These are phyloP conservation scores for Hepsetus odoe DNA, from an alignment of 2,113 vertebrate genomes.

Conservation along the genomic window DNA sequence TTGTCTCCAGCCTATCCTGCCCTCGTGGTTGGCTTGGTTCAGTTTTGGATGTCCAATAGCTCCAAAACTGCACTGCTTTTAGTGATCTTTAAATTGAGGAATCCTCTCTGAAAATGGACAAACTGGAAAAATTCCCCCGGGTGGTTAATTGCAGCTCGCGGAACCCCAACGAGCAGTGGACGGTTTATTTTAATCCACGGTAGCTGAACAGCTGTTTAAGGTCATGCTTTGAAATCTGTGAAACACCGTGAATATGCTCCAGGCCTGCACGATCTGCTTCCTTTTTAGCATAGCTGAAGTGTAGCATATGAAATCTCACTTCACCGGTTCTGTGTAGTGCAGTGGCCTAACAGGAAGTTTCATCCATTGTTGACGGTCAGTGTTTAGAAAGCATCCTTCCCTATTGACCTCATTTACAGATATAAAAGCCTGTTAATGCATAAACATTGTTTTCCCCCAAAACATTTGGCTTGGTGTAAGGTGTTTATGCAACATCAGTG, in stretches of 20 bases:
- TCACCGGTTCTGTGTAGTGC: not conserved
- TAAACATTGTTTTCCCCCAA: no score
- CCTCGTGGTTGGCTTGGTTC: not conserved
- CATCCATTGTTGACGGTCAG: not conserved
- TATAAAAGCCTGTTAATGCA: not conserved
- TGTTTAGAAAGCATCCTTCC: conserved; percentile 9
- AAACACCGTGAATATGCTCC: not conserved
- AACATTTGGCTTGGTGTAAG: no score
- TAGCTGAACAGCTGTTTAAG: not conserved
- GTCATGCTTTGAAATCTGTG: no score
- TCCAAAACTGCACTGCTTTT: not conserved
- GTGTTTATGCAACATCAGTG: no score
- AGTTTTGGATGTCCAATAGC: not conserved
- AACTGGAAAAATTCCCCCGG: not conserved
- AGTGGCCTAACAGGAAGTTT: conserved; percentile 21
- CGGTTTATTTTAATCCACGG: not conserved
- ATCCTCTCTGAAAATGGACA: not conserved
- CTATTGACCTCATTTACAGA: not conserved
- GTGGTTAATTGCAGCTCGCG: not conserved
- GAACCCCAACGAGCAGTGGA: not conserved
- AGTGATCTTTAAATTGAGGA: not conserved
- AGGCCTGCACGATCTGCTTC: not conserved
- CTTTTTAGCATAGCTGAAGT: not conserved
- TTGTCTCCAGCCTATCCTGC: not conserved
- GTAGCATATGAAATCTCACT: not conserved